phyloP scores from a whole-genome alignment of 2,888 invertebrate species.

The Phyllotreta striolata region DNA sequence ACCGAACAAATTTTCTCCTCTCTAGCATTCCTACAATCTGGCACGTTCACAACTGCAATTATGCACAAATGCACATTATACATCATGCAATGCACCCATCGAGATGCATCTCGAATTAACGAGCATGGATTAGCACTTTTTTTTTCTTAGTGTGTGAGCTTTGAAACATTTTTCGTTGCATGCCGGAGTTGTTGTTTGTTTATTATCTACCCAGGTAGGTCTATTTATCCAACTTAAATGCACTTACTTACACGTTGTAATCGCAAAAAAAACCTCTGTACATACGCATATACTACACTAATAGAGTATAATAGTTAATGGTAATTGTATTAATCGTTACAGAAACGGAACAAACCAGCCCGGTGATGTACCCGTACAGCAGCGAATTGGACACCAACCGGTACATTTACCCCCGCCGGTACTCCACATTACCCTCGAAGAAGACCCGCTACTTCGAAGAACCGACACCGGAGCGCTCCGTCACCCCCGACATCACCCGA shows the following conservation, averaged over 20 bases:
- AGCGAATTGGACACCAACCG: constrained; percentile 44
- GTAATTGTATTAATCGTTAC: too few relatives aligned
- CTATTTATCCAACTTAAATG: background rate
- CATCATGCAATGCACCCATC: too few relatives aligned
- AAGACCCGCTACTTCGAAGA: constrained; percentile 59
- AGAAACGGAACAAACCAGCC: too few relatives aligned
- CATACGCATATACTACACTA: too few relatives aligned
- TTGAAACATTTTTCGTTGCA: constrained; percentile 21
- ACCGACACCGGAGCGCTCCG: constrained; percentile 61
- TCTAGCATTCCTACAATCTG: too few relatives aligned
- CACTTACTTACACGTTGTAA: constrained; percentile 1
- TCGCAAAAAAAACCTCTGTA: too few relatives aligned
- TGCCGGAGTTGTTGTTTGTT: constrained; percentile 6
- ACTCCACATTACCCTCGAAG: constrained; percentile 62
- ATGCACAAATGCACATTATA: too few relatives aligned
- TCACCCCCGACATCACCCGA: constrained; percentile 65
- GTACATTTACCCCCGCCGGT: constrained; percentile 40
- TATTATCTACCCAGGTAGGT: constrained; percentile 21
- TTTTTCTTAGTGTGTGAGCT: constrained; percentile 1
- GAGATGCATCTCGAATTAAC: background rate
- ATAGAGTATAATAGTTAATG: too few relatives aligned
- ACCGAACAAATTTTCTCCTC: too few relatives aligned
- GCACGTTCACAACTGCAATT: too few relatives aligned
- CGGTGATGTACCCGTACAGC: constrained; percentile 49
- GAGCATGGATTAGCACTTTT: constrained; percentile 40